Evolutionary conservation across 2,888 invertebrate species (phyloP), one percentile per base, ranked within the genome.

Genomic region (Drosophila subsilvestris): DNA sequence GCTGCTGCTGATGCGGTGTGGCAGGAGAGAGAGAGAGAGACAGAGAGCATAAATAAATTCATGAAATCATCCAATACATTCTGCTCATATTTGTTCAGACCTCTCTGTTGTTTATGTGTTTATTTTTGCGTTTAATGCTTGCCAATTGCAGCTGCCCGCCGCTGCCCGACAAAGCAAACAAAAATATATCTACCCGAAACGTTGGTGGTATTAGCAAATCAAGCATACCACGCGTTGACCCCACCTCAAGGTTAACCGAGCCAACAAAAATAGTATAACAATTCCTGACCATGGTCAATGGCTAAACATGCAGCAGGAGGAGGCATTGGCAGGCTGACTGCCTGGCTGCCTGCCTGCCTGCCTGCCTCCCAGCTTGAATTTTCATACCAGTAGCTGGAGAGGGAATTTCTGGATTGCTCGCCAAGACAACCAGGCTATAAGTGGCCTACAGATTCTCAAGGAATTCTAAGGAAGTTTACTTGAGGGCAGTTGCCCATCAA

Each of bases 211-310:
- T 54, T 54, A 69, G 63, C 53, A 57, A 63, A 63, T 68, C 60
- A 32, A 44, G 48, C 20, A n/a, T 56, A 42, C 60, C 37, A 49
- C 54, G 50, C 48, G 32, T 18, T 45, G 65, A 18, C 60, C 59
- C 27, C 54, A 22, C 53, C 63, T 73, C 70, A 76, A 70, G 78
- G 79, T 75, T 78, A 66, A 10, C 44, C 32, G 27, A 60, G 45
- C 56, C 32, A 4, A 4, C 29, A n/a, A 9, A 14, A 32, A 25
- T 22, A 48, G 22, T 18, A 42, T 7, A n/a, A 14, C 53, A 47
- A 63, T 62, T 71, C 74, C 85, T 84, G 83, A 85, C 83, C 85
- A 73, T 27, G 79, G 83, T 84, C 85, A 85, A 85, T 76, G 74
- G 63, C 59, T 66, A 27, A 27, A 42, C 47, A 17, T 3, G 32